These are phyloP conservation scores for Oscheius myriophilus DNA, from an alignment of 2,888 invertebrate genomes.

Conservation along the genomic window DNA sequence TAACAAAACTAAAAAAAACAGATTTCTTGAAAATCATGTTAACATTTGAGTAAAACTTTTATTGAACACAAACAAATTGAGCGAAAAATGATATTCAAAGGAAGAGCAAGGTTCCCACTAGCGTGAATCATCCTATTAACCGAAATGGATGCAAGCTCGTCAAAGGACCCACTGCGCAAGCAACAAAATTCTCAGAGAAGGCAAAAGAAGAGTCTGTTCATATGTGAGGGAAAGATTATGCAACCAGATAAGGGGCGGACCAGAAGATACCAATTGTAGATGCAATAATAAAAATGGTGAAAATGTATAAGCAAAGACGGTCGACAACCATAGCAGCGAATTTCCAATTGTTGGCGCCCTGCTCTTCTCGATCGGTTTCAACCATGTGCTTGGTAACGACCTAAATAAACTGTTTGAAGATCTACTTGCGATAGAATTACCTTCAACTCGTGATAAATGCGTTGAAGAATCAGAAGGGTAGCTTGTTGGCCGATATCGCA, in stretches of 20 bases:
- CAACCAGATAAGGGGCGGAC: constrained; percentile 70
- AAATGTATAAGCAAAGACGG: constrained; percentile 69
- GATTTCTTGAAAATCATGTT: no score
- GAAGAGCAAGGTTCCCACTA: no score
- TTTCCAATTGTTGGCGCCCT: constrained; percentile 69
- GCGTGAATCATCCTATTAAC: no score
- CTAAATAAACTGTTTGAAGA: constrained; percentile 32
- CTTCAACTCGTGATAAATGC: constrained; percentile 68
- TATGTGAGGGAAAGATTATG: constrained; percentile 39
- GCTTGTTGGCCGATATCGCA: constrained; percentile 64
- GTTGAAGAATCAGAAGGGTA: constrained; percentile 62
- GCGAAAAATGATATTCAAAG: constrained; percentile 18
- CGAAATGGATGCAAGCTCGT: no score
- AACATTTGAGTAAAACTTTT: no score
- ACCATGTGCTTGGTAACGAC: constrained; percentile 68
- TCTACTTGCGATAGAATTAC: constrained; percentile 25
- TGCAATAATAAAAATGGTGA: constrained; percentile 68
- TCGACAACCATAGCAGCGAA: constrained; percentile 69
- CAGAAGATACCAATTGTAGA: constrained; percentile 68
- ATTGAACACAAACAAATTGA: constrained; percentile 4
- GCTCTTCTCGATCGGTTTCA: constrained; percentile 66
- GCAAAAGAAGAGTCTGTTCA: constrained; percentile 16
- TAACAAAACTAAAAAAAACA: no score
- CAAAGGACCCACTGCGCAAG: constrained; percentile 8
- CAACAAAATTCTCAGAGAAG: constrained; percentile 33